Base-by-base conservation (phyloP, 2,797 vertebrate genomes). In the Prionace glauca region DNA sequence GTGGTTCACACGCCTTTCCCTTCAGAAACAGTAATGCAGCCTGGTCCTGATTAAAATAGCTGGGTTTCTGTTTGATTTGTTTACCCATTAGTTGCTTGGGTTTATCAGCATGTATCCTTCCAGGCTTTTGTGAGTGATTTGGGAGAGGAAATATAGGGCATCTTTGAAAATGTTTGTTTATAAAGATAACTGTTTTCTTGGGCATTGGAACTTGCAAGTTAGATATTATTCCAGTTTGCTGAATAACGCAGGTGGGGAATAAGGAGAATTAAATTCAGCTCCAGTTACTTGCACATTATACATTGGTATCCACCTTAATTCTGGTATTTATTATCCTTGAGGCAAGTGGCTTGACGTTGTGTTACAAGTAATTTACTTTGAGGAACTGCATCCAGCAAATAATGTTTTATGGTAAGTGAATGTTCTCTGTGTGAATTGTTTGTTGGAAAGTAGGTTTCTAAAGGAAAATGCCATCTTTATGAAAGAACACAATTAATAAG, bases 71-170 rank as follows among this genome's bases (percentile, higher is more conserved):
- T 94, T 94, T 72, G 92, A 94, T 72, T 93, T 72, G 92, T 94
- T 94, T 94, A 94, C 69, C 24, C 67, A 45, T n/a, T 56, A 74
- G 93, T 94, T 94, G 69, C 93, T 74, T 72, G 69, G 24, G 36
- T 94, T 94, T 94, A 94, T 94, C 45, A 50, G 41, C 14, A 29
- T 32, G 92, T 94, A 94, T 94, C 71, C 93, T 94, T 94, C 93
- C 93, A 72, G 93, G 36, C 69, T 26, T 45, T 56, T 74, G 67
- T 94, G 41, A 94, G 41, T 94, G 41, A 29, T 26, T 74, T 94
- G 71, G 72, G 24, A 74, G 45, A 94, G 93, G 93, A 95, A 95
- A 77, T 56, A 3, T 45, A 60, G 93, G 69, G 93, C 69, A 95
- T 95, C 93, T 50, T 95, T 72, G 71, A 77, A 77, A 56, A 77